Evolutionary conservation across 2,797 vertebrate genomes (phyloP), one percentile per base, ranked within the genome.

Genomic region (Ptychadena robeensis): DNA sequence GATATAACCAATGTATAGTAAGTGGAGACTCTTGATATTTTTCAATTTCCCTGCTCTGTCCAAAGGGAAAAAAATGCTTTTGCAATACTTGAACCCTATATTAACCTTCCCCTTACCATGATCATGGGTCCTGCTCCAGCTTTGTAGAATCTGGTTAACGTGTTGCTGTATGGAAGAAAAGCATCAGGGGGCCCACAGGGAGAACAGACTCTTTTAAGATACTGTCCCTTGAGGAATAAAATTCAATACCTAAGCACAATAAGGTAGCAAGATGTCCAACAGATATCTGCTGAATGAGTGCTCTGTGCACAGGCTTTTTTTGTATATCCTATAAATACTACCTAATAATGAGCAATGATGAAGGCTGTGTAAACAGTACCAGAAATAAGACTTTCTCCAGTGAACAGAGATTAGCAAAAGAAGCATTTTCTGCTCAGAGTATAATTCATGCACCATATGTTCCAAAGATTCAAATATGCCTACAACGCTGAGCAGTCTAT

Each of bases 361-460:
- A 79, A 14, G 63, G 38, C n/a, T 59, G 69, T 59, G 76, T 68
- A 79, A 83, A 79, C 74, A 79, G 79, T 83, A 73, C 59, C 69
- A 79, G 61, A 73, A 78, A 66, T 10, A 32, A 28, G 44, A 48
- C 69, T 61, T 73, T 53, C 44, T 8, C 57, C 63, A 83, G 82
- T 53, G 34, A 53, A 83, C 73, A 1, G 38, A 65, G 63, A 73
- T 79, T 68, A 79, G 75, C 82, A 79, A 73, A 76, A 57, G n/a
- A 37, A 68, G 69, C 76, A 73, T 14, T 73, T 83, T 83, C 78
- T 79, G 28, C 38, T 70, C 63, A 22, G 31, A 38, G 38, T 30
- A 73, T 83, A 79, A 73, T 67, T 72, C 63, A 61, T 30, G 61
- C 64, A 40, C 69, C 82, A 83, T 83, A 83, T 83, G 82, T 70